Evolutionary conservation across 2,888 invertebrate genomes (phyloP).

Genomic region (Helicoverpa assulta): DNA sequence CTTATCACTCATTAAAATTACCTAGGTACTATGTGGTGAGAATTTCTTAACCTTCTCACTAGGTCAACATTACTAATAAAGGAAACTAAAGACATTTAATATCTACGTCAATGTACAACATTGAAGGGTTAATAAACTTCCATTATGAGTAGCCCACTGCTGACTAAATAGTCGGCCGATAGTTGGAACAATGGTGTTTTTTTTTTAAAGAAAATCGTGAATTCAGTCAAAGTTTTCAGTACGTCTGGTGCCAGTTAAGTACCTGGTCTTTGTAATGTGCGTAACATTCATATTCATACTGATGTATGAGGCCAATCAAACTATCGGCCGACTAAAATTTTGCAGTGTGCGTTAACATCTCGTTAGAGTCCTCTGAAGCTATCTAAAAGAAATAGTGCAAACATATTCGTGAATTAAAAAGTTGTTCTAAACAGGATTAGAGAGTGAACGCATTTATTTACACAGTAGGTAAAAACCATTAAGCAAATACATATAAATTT

Average conservation of each 20-base stretch:
- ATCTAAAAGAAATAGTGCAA: constrained; percentile 1
- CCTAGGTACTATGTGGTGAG: constrained; percentile 6
- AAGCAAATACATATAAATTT: constrained; percentile 13
- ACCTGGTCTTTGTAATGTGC: too few relatives aligned
- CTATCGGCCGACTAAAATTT: too few relatives aligned
- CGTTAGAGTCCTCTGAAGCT: too few relatives aligned
- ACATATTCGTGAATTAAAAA: constrained; percentile 33
- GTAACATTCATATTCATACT: too few relatives aligned
- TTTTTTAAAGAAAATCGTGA: too few relatives aligned
- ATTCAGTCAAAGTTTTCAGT: too few relatives aligned
- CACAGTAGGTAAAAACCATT: constrained; percentile 22
- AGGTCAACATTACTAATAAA: constrained; percentile 13
- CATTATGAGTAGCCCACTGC: neutral
- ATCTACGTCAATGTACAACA: neutral
- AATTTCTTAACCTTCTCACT: constrained; percentile 23
- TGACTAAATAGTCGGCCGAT: too few relatives aligned
- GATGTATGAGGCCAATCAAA: too few relatives aligned
- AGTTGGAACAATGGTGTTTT: too few relatives aligned
- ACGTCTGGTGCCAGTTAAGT: too few relatives aligned
- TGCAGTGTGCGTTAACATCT: too few relatives aligned
- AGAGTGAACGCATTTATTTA: constrained; percentile 20
- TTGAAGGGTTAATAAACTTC: constrained; percentile 40
- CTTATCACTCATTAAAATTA: constrained; percentile 3
- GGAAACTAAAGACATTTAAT: constrained; percentile 21
- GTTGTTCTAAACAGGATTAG: constrained; percentile 10